Evolutionary conservation across 1,140 invertebrate species (phyloP), one percentile per base, ranked within the genome.

Genomic region (Leguminivora glycinivorella): DNA sequence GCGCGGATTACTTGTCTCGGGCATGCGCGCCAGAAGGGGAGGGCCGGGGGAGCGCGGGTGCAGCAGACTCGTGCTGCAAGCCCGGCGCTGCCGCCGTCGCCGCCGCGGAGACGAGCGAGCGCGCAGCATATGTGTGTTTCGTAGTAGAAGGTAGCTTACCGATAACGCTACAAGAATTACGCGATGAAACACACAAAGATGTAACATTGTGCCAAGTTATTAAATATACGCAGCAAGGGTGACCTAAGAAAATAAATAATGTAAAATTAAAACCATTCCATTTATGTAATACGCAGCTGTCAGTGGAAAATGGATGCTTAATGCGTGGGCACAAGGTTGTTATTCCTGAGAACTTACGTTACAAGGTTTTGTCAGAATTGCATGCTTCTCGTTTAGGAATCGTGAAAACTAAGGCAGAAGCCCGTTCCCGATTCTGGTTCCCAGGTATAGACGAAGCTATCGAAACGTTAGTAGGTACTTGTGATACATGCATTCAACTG

Each of bases 311-410:
- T 24, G 24, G 24, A 14, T 22, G n/a, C 24, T 29, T 63, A 22
- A n/a, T n/a, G n/a, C n/a, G n/a, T n/a, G n/a, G n/a, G n/a, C n/a
- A n/a, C n/a, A n/a, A n/a, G n/a, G n/a, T 73, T 73, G 56, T 72
- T 10, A 7, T 75, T 80, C 31, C 76, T 72, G 25, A n/a, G 72
- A 69, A 5, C 3, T 75, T 84, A 31, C 75, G 76, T 25, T 7
- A 71, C 6, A 56, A 75, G 34, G 63, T 90, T 58, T 70, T 91
- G n/a, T 22, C 79, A 17, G 73, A 79, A 60, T 77, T 92, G 43
- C 92, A 93, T 75, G 26, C 52, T 0, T 71, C 74, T 14, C 90
- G 93, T 75, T 74, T 82, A n/a, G 88, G 92, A 0, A 87, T 92
- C 5, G 80, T 86, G 5, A 76, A 84, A 52, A 93, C 91, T 77